Percentiles rank a stretch among this genome's conserved stretches.
Evolutionary conservation across 2,797 vertebrate species (phyloP).

Genomic region (Siniperca scherzeri): DNA sequence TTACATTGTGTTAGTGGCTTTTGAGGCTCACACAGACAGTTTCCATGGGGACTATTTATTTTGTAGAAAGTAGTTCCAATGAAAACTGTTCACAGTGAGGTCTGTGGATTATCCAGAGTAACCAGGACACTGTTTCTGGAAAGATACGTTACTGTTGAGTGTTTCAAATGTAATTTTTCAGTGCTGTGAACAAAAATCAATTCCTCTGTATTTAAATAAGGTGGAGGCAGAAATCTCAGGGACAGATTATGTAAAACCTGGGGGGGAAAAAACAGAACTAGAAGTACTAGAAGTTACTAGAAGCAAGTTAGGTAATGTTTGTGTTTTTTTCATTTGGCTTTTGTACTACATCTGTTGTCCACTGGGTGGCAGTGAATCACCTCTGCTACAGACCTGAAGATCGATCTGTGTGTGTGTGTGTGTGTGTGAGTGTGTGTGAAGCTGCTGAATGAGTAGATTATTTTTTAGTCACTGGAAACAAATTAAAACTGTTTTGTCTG

Average conservation of each 20-base stretch:
- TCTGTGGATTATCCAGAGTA: not conserved
- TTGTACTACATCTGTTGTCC: constrained; percentile 40
- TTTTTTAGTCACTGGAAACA: constrained; percentile 5
- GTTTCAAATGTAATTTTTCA: not conserved
- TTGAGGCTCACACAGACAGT: not conserved
- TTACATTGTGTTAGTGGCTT: not conserved
- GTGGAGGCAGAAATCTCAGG: not conserved
- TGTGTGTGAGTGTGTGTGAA: not conserved
- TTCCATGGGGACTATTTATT: not conserved
- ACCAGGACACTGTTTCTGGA: not conserved
- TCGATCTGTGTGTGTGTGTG: not conserved
- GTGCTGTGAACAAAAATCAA: not conserved
- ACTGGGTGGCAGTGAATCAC: constrained; percentile 64
- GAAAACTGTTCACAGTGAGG: not conserved
- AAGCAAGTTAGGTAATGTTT: not conserved
- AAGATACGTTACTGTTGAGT: not conserved
- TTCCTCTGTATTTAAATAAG: not conserved
- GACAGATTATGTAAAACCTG: not conserved
- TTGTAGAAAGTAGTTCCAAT: not conserved
- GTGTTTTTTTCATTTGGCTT: not conserved
- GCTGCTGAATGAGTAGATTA: not conserved
- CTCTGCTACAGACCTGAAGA: constrained; percentile 21
- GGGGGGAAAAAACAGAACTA: not conserved
- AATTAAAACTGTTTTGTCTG: not conserved
- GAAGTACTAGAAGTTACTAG: not conserved